These are phyloP conservation scores for Nemapogon koenigi DNA, from an alignment of 2,888 invertebrate genomes.

Conservation along the genomic window DNA sequence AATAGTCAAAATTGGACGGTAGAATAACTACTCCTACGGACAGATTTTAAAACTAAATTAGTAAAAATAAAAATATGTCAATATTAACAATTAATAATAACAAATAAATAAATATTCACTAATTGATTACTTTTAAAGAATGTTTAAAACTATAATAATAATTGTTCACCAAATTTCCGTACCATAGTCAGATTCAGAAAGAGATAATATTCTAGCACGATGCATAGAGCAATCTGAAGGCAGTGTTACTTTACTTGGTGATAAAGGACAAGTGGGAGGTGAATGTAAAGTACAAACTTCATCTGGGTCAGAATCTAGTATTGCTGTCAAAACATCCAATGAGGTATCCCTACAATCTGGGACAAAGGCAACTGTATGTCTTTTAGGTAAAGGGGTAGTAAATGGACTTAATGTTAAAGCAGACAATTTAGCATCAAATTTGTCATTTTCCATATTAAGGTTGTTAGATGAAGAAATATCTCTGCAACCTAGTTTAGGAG, in stretches of 20 bases:
- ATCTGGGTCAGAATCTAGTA: conserved; percentile 55
- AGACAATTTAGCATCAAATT: conserved; percentile 45
- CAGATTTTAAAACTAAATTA: no score
- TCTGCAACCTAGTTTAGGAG: conserved; percentile 57
- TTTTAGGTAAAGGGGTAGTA: conserved; percentile 43
- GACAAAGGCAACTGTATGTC: conserved; percentile 44
- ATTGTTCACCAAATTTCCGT: conserved; percentile 81
- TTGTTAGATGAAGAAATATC: conserved; percentile 35
- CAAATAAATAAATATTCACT: no score
- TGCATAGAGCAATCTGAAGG: conserved; percentile 68
- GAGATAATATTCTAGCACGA: conserved; percentile 70
- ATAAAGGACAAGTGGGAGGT: conserved; percentile 50
- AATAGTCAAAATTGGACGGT: no score
- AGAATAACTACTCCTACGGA: no score
- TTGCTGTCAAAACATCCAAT: conserved; percentile 48
- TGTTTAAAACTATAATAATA: no score
- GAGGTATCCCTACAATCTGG: conserved; percentile 45
- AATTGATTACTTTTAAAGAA: no score
- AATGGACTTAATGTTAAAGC: conserved; percentile 51
- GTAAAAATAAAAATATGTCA: background rate
- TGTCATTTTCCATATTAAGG: conserved; percentile 28
- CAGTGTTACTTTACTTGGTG: conserved; percentile 68
- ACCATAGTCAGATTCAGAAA: conserved; percentile 66
- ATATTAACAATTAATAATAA: background rate
- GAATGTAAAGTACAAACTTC: conserved; percentile 44